Evolutionary conservation across 2,888 invertebrate genomes (phyloP).

Genomic region (Tenthredo amoena): DNA sequence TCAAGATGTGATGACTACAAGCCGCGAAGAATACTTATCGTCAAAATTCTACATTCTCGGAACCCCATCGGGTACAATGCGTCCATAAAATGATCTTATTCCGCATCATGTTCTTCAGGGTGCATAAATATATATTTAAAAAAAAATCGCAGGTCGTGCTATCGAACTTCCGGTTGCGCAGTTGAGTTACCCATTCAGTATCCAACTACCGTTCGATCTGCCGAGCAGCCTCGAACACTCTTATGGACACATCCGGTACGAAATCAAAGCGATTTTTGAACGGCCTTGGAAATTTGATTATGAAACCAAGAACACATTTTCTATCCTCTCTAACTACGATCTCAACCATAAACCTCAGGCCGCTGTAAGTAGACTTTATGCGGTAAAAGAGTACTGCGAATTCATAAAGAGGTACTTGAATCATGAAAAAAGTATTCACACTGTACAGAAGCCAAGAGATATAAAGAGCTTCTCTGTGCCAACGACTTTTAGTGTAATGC

Average conservation of each 20-base stretch:
- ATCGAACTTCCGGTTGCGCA: conserved; percentile 66
- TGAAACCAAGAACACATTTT: conserved; percentile 72
- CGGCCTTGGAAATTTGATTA: conserved; percentile 77
- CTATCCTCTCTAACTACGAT: conserved; percentile 74
- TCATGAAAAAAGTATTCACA: not conserved
- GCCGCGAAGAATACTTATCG: conserved; percentile 87
- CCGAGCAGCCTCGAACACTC: conserved; percentile 69
- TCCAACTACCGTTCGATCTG: conserved; percentile 71
- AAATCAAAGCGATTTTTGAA: conserved; percentile 73
- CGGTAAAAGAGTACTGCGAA: not conserved
- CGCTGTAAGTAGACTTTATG: conserved; percentile 47
- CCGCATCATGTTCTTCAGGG: not conserved
- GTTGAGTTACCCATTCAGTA: conserved; percentile 74
- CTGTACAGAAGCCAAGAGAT: not conserved
- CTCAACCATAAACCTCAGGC: conserved; percentile 70
- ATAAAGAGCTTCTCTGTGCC: not conserved
- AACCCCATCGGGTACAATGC: conserved; percentile 79
- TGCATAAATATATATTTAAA: not conserved
- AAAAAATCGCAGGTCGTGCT: conserved; percentile 3
- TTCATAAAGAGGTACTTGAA: not conserved
- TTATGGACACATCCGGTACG: conserved; percentile 73
- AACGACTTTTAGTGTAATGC: not conserved
- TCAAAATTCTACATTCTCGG: conserved; percentile 85
- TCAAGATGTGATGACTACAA: conserved; percentile 70
- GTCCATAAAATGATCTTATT: not conserved